Evolutionary conservation across 2,888 invertebrate species (phyloP), one percentile per base, ranked within the genome.

Genomic region (Rhingia rostrata): DNA sequence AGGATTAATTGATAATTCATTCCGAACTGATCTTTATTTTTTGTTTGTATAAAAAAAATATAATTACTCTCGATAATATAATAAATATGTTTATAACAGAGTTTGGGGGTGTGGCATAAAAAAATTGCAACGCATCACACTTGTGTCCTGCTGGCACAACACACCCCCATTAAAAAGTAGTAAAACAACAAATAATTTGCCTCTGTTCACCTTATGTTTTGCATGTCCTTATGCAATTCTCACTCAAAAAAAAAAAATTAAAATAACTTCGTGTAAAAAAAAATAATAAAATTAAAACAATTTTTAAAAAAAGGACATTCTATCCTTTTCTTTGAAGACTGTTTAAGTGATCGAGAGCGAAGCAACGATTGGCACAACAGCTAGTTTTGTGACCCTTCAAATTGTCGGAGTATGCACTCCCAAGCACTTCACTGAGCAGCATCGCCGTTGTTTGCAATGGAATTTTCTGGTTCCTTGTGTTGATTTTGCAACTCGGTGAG

Each of bases 401-500:
- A 53, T 43, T 45, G 66, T 61, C 43, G 47, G 61, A 45, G 35
- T 39, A 33, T 12, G 61, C 32, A 41, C 45, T 41, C 47, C 43
- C 53, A 41, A 35, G 41, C 35, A 37, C 30, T 75, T 75, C 64
- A 75, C 70, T 81, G 56, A 60, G 53, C 56, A 35, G 58, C 64
- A 10, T 70, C 74, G 56, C 14, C 61, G 45, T 12, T 45, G n/a
- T 6, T 49, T 30, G 41, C 12, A 37, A 61, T 63, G 61, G 78
- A 73, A 39, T 83, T 63, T 22, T 67, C 78, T 77, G 37, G 49
- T 54, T 22, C 58, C 74, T 87, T 87, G 4, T 87, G 56, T 32
- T 86, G 67, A 61, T 88, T 87, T 67, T 88, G 87, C 73, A 90
- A 86, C 78, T 89, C 88, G 14, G 88, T 88, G 64, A 88, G 88